Conservation (phyloP, 2,797 vertebrate species). For the Lithobates pipiens region DNA sequence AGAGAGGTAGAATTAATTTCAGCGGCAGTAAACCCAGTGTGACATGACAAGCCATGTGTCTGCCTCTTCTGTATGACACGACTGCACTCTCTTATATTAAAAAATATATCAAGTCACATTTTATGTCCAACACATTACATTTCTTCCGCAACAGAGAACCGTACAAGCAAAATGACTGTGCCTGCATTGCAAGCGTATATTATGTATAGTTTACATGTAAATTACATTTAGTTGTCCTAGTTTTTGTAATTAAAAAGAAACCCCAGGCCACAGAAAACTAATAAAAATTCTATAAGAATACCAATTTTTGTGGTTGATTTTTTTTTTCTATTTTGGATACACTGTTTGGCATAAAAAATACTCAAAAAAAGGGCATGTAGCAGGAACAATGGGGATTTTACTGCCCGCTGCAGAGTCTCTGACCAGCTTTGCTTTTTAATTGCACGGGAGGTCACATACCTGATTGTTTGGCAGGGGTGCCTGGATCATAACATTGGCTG, state of each 20-base stretch:
- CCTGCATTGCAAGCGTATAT: not conserved
- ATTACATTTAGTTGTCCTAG: too few relatives aligned
- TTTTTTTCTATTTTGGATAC: too few relatives aligned
- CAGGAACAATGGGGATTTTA: too few relatives aligned
- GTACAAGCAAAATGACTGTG: not conserved
- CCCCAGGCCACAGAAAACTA: not conserved
- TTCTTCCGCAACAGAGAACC: not conserved
- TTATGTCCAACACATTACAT: not conserved
- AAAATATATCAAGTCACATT: conserved; percentile 1
- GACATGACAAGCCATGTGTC: conserved; percentile 7
- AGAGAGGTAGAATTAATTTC: not conserved
- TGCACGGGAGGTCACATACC: too few relatives aligned
- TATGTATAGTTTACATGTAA: not conserved
- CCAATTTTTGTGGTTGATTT: too few relatives aligned
- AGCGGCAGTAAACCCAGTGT: not conserved
- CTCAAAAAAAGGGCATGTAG: too few relatives aligned
- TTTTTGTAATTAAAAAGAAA: not conserved
- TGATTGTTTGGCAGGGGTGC: too few relatives aligned
- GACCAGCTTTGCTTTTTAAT: too few relatives aligned
- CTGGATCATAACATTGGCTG: too few relatives aligned
- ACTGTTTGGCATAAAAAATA: too few relatives aligned
- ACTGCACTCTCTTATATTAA: not conserved
- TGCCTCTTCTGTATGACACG: not conserved
- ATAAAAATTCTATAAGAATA: too few relatives aligned
- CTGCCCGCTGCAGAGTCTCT: too few relatives aligned